A percentile compares a stretch with the other conserved stretches of the same genome.
Evolutionary conservation across 1,140 invertebrate species (phyloP).

Genomic region (Holotrichia oblita): DNA sequence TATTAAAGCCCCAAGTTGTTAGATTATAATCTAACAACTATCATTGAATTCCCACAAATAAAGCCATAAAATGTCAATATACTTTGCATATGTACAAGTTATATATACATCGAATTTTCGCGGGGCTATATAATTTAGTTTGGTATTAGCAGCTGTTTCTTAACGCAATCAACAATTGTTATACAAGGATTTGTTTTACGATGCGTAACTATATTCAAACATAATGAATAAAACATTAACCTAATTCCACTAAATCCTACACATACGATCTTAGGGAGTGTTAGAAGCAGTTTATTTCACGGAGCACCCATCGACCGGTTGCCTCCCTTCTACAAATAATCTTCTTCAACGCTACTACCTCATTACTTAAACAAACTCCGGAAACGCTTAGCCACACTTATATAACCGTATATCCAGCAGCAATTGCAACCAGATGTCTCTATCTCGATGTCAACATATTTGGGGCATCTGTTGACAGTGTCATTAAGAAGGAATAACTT

Average conservation of each 20-base stretch:
- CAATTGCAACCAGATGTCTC: neutral
- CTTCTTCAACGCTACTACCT: neutral
- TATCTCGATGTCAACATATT: conserved; percentile 4
- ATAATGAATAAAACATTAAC: conserved; percentile 30
- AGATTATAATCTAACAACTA: too few species aligned
- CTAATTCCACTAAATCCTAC: conserved; percentile 14
- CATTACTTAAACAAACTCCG: conserved; percentile 31
- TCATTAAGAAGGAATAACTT: neutral
- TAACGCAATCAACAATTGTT: conserved; percentile 6
- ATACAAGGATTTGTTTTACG: conserved; percentile 3
- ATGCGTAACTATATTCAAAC: neutral
- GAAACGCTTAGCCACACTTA: neutral
- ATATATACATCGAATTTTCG: too few species aligned
- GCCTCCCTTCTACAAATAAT: neutral
- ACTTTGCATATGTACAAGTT: too few species aligned
- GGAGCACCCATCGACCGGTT: neutral
- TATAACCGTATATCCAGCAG: neutral
- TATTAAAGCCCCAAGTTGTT: too few species aligned
- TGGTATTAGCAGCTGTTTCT: conserved; percentile 5
- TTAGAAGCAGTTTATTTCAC: neutral
- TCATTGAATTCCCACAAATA: too few species aligned
- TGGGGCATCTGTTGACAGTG: conserved; percentile 23
- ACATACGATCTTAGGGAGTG: conserved; percentile 10
- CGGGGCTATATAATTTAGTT: neutral
- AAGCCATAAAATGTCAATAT: too few species aligned